Conservation (phyloP, 2,888 invertebrate species). For the Meiosimyza platycephala region DNA sequence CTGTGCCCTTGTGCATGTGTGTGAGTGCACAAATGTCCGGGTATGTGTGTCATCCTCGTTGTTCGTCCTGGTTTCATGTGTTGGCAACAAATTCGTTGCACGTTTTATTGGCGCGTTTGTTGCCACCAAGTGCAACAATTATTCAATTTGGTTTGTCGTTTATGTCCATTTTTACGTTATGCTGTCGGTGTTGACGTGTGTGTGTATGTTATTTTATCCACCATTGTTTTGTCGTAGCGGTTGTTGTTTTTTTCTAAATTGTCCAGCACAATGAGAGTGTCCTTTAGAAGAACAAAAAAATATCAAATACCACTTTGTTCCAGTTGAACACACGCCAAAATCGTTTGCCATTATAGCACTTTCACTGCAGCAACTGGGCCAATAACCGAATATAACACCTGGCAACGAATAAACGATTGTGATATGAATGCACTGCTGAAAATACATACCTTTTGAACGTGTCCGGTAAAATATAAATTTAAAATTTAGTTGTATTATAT, state of each 20-base stretch:
- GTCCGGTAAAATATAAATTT: too few relatives aligned
- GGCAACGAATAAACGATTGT: slow-evolving; percentile 42
- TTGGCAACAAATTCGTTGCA: slow-evolving; percentile 53
- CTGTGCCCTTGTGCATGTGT: not conserved
- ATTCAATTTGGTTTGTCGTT: slow-evolving; percentile 56
- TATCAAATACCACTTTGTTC: slow-evolving; percentile 36
- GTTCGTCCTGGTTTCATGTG: slow-evolving; percentile 22
- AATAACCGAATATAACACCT: slow-evolving; percentile 43
- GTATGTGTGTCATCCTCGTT: slow-evolving; percentile 18
- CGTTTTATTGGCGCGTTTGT: slow-evolving; percentile 55
- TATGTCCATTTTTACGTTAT: slow-evolving; percentile 18
- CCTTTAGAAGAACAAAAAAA: slow-evolving; percentile 6
- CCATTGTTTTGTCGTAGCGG: not conserved
- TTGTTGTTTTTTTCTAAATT: slow-evolving; percentile 15
- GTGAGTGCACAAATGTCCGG: too few relatives aligned
- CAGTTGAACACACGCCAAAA: slow-evolving; percentile 59
- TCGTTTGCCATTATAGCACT: slow-evolving; percentile 42
- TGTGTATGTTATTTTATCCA: slow-evolving; percentile 13
- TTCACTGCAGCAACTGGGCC: slow-evolving; percentile 41
- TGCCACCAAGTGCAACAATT: slow-evolving; percentile 51
- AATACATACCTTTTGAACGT: too few relatives aligned
- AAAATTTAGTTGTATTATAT: too few relatives aligned
- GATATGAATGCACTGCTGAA: slow-evolving; percentile 19
- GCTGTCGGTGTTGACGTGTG: not conserved
- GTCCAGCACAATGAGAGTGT: slow-evolving; percentile 8